Base-by-base conservation (phyloP, 2,113 vertebrate species). In the Cervus canadensis region DNA sequence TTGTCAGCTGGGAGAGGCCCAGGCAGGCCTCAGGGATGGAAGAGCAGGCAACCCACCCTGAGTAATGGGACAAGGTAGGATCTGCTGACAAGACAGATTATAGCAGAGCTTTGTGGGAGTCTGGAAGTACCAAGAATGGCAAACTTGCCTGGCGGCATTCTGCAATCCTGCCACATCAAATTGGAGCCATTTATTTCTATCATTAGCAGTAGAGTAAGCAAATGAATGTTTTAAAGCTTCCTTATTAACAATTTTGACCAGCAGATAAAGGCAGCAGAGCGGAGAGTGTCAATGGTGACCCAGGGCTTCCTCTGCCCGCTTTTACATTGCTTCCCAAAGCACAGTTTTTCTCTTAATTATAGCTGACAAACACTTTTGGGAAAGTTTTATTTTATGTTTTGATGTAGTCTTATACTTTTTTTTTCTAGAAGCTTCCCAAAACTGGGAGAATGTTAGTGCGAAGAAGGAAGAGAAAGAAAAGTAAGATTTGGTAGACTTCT, bases 181-280 rank as follows among this genome's bases (percentile, higher is more conserved):
- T 43, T n/a, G 36, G 76, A 94, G 54, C 40, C 33, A n/a, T 87
- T 93, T 88, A 45, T 97, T 92, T 89, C 67, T 85, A 59, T 92
- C 86, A n/a, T 97, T 91, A 94, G 87, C 67, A 82, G 67, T 76
- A 90, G 59, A 96, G 90, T 67, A 90, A 97, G 92, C 54, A 91
- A 94, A 90, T 92, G 64, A 78, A 83, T 36, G 85, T 82, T 76
- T 40, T 19, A 21, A 23, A 50, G 43, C 48, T 71, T 94, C 48
- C 43, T 89, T 57, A 79, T 81, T 56, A 95, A 67, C 54, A 30
- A 2, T 71, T 60, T 57, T 15, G 81, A 94, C 76, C 81, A 50
- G 56, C n/a, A 88, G 87, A 92, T 57, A 86, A 82, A 97, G 60
- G 64, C 96, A 76, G 43, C 78, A 83, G 60, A 91, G 89, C 3